Evolutionary conservation across 2,113 vertebrate species (phyloP).

Genomic region (Suncus etruscus): DNA sequence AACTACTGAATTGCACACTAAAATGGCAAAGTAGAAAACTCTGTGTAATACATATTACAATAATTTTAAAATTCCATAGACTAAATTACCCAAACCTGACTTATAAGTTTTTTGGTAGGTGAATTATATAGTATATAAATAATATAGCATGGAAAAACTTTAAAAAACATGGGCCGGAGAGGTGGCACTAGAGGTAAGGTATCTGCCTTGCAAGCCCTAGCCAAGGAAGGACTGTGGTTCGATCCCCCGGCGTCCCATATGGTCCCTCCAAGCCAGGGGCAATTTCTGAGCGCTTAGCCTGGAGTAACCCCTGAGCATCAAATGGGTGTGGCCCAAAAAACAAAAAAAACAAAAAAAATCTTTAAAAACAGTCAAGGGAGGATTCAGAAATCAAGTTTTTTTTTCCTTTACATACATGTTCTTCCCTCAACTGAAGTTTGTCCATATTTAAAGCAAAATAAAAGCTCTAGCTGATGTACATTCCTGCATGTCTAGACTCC

Average conservation of each 20-base stretch:
- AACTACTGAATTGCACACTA: neutral
- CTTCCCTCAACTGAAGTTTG: slow-evolving; percentile 25
- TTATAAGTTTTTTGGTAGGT: neutral
- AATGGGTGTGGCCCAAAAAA: too few relatives aligned
- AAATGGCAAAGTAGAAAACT: slow-evolving; percentile 32
- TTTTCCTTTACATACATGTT: slow-evolving; percentile 3
- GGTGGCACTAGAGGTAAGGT: too few relatives aligned
- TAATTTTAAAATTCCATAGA: neutral
- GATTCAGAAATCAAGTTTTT: neutral
- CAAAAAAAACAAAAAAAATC: too few relatives aligned
- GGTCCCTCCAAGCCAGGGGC: too few relatives aligned
- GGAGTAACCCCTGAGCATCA: too few relatives aligned
- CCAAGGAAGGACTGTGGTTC: too few relatives aligned
- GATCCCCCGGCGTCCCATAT: too few relatives aligned
- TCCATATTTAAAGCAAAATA: neutral
- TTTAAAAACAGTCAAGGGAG: neutral
- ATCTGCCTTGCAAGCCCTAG: too few relatives aligned
- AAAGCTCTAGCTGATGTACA: too few relatives aligned
- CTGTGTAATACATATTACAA: slow-evolving; percentile 23
- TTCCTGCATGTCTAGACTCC: too few relatives aligned
- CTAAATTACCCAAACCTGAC: neutral
- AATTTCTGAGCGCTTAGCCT: too few relatives aligned
- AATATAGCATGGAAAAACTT: neutral
- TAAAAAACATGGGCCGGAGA: neutral
- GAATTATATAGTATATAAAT: neutral